Conservation (phyloP, 2,888 invertebrate genomes). For the Belgica antarctica region DNA sequence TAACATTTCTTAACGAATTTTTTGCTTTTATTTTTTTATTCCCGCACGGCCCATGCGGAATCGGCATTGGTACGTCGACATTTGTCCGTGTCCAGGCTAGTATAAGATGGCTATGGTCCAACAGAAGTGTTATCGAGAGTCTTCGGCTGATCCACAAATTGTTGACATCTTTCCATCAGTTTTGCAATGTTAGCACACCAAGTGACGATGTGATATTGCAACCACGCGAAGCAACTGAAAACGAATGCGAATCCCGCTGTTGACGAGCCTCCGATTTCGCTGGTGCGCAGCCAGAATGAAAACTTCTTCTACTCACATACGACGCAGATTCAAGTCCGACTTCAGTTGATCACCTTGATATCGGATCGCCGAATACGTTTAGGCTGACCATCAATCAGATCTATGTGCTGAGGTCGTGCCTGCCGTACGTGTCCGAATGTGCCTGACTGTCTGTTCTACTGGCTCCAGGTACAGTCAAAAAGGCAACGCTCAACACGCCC, state of each 20-base stretch:
- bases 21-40: too few relatives aligned
- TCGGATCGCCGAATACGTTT: conserved; percentile 87
- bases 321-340: conserved; percentile 84
- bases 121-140: too few relatives aligned
- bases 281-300: conserved; percentile 50
- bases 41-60: too few relatives aligned
- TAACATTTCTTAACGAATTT: too few relatives aligned
- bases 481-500: conserved; percentile 86
- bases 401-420: conserved; percentile 86
- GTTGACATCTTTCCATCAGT: too few relatives aligned
- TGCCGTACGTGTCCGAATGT: conserved; percentile 80
- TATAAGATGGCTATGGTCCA: too few relatives aligned
- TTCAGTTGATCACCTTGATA: conserved; percentile 85
- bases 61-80: too few relatives aligned
- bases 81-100: too few relatives aligned
- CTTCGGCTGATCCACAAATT: too few relatives aligned
- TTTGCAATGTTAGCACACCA: too few relatives aligned
- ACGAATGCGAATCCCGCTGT: conserved; percentile 43
- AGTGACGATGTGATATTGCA: conserved; percentile 72
- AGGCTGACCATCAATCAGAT: conserved; percentile 82
- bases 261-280: conserved; percentile 46
- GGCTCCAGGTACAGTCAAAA: conserved; percentile 90
- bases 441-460: conserved; percentile 90
- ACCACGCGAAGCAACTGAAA: conserved; percentile 52
- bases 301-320: conserved; percentile 67